Percentiles rank a stretch among this genome's conserved stretches.
phyloP scores from a whole-genome alignment of 2,113 vertebrate species.

The Ammodytes marinus region DNA sequence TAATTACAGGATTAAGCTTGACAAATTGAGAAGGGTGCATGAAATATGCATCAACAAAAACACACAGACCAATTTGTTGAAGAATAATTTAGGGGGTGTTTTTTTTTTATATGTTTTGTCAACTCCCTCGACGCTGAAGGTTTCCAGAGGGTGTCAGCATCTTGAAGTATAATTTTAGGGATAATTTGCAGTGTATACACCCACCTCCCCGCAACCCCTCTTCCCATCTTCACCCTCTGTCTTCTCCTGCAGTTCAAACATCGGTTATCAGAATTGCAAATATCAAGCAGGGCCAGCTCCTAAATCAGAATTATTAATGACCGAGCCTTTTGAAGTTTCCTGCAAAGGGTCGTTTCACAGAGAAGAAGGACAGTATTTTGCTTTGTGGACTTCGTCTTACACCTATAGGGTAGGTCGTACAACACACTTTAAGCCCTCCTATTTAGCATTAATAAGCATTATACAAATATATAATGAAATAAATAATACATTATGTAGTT shows the following conservation, averaged over 20 bases:
- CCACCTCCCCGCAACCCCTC: conserved; percentile 24
- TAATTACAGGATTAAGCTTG: conserved; percentile 9
- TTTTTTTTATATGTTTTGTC: background rate
- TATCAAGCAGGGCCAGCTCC: conserved; percentile 36
- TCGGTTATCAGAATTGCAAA: conserved; percentile 75
- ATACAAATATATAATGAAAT: background rate
- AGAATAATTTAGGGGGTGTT: conserved; percentile 47
- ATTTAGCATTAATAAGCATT: background rate
- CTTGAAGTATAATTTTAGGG: conserved; percentile 57
- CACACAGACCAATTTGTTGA: conserved; percentile 57
- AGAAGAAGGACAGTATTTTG: conserved; percentile 22
- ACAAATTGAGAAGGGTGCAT: conserved; percentile 31
- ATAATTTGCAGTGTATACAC: conserved; percentile 18
- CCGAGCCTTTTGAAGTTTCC: conserved; percentile 58
- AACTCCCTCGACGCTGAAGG: conserved; percentile 35
- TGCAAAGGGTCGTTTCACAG: conserved; percentile 35
- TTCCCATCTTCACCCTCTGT: conserved; percentile 20
- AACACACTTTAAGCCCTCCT: background rate
- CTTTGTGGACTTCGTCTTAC: background rate
- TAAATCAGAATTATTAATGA: conserved; percentile 77
- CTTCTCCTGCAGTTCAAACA: conserved; percentile 35
- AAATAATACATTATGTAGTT: background rate
- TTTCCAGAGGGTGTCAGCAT: conserved; percentile 57
- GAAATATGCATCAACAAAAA: conserved; percentile 57
- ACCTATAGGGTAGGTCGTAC: background rate